phyloP scores from a whole-genome alignment of 2,888 invertebrate species.

The Polydrusus cervinus region DNA sequence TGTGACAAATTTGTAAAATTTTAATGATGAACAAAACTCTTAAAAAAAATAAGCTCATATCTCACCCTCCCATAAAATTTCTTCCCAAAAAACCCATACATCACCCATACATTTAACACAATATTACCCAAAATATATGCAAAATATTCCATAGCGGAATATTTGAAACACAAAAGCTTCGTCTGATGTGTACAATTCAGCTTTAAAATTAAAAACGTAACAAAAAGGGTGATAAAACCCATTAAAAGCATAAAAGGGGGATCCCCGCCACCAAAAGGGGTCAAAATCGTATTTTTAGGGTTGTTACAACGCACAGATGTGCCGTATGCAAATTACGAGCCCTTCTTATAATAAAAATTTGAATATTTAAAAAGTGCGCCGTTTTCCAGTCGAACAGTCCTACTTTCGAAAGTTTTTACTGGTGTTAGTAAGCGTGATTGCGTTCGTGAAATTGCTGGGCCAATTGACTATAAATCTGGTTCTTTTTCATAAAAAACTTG shows the following conservation, averaged over 20 bases:
- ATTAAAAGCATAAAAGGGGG: slow-evolving; percentile 65
- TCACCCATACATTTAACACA: not conserved
- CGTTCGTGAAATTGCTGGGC: not conserved
- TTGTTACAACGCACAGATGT: slow-evolving; percentile 55
- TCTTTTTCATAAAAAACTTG: slow-evolving; percentile 42
- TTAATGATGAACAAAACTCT: no score
- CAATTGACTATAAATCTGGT: slow-evolving; percentile 39
- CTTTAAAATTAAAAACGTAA: slow-evolving; percentile 61
- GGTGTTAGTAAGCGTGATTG: not conserved
- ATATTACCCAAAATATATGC: slow-evolving; percentile 33
- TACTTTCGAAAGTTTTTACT: slow-evolving; percentile 5
- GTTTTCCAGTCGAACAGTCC: slow-evolving; percentile 30
- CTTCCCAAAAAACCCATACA: slow-evolving; percentile 9
- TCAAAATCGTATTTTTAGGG: slow-evolving; percentile 55
- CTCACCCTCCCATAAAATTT: not conserved
- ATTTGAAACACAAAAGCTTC: slow-evolving; percentile 38
- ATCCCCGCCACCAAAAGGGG: slow-evolving; percentile 46
- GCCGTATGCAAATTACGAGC: slow-evolving; percentile 55
- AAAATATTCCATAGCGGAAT: slow-evolving; percentile 36
- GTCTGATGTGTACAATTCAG: slow-evolving; percentile 35
- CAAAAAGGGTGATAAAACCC: slow-evolving; percentile 66
- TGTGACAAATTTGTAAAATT: no score
- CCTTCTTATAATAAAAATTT: slow-evolving; percentile 57
- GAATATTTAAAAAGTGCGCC: slow-evolving; percentile 55
- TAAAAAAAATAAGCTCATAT: no score